A percentile compares a stretch with the other conserved stretches of the same genome.
phyloP scores from a whole-genome alignment of 2,113 vertebrate genomes.

The Brienomyrus longianalis region DNA sequence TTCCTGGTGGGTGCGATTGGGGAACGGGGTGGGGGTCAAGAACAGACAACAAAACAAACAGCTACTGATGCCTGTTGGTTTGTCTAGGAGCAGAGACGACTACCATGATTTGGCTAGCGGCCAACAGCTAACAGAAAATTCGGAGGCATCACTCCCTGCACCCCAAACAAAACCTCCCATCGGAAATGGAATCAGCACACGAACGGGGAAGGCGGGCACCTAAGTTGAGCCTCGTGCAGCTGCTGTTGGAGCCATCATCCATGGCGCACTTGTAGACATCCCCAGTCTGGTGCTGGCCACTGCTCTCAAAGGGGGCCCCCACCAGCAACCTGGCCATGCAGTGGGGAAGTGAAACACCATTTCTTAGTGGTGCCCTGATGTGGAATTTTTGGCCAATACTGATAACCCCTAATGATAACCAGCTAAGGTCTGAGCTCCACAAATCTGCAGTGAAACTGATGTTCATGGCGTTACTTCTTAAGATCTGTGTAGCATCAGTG shows the following conservation, averaged over 20 bases:
- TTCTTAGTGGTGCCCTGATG: neutral
- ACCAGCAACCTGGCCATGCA: constrained; percentile 77
- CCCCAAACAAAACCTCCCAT: neutral
- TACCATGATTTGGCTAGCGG: neutral
- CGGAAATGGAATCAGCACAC: neutral
- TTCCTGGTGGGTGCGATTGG: constrained; percentile 64
- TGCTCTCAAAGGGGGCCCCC: constrained; percentile 86
- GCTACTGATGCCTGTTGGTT: neutral
- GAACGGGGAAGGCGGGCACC: constrained; percentile 49
- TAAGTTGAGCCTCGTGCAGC: constrained; percentile 90
- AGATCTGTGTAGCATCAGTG: neutral
- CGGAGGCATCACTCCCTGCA: neutral
- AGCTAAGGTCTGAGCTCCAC: neutral
- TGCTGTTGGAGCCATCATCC: constrained; percentile 59
- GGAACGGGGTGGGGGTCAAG: neutral
- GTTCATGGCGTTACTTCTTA: neutral
- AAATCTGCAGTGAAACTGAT: neutral
- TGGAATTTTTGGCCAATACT: neutral
- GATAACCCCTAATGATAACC: neutral
- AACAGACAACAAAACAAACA: neutral
- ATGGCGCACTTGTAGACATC: constrained; percentile 89
- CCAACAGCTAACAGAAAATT: neutral
- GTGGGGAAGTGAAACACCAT: neutral
- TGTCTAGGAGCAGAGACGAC: neutral
- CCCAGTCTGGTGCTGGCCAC: constrained; percentile 82